Percentiles rank a stretch among this genome's conserved stretches.
These are phyloP conservation scores for Brachirus orientalis DNA, from an alignment of 2,113 vertebrate genomes.

Conservation along the genomic window DNA sequence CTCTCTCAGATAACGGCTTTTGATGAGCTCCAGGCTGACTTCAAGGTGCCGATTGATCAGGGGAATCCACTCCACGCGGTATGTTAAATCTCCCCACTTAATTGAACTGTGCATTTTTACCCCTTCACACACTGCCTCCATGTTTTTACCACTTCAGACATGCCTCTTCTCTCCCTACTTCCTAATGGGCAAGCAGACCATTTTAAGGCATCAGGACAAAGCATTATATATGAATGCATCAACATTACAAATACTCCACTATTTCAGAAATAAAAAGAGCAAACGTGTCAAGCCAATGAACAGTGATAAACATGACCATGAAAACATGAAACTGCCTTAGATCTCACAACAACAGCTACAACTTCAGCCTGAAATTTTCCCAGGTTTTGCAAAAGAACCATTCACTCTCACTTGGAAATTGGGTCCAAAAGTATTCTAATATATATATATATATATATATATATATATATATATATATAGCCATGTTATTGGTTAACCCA, in stretches of 20 bases:
- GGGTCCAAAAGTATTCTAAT: too few relatives aligned
- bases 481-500: too few relatives aligned
- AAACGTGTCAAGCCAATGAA: neutral
- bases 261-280: slow-evolving; percentile 26
- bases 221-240: slow-evolving; percentile 31
- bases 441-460: too few relatives aligned
- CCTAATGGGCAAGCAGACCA: slow-evolving; percentile 33
- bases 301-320: neutral
- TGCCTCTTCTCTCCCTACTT: slow-evolving; percentile 29
- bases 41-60: slow-evolving; percentile 87
- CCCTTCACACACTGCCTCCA: neutral
- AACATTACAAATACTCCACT: slow-evolving; percentile 17
- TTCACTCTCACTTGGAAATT: too few relatives aligned
- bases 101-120: neutral
- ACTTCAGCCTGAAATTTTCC: too few relatives aligned
- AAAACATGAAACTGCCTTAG: too few relatives aligned
- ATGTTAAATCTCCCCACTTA: slow-evolving; percentile 42
- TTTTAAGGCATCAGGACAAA: slow-evolving; percentile 9
- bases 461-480: too few relatives aligned
- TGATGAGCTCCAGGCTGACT: slow-evolving; percentile 86
- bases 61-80: slow-evolving; percentile 85
- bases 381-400: too few relatives aligned
- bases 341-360: too few relatives aligned
- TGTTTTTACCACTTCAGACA: too few relatives aligned
- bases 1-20: slow-evolving; percentile 83